phyloP scores from a whole-genome alignment of 2,113 vertebrate genomes.

The Pimephales promelas region DNA sequence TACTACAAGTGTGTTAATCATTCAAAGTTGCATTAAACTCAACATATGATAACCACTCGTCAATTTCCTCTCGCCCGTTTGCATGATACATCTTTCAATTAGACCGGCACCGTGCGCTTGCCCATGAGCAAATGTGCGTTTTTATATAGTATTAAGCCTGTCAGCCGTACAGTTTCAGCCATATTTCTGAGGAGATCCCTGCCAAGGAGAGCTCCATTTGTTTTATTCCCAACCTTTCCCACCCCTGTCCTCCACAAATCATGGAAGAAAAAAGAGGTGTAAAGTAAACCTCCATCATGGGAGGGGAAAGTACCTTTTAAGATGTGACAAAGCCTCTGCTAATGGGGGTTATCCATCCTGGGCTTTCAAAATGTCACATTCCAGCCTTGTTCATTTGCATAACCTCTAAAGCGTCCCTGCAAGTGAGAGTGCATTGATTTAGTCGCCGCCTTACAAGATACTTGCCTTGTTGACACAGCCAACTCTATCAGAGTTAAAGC shows the following conservation, averaged over 20 bases:
- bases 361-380: constrained; percentile 83
- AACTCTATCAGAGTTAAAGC: constrained; percentile 69
- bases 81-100: constrained; percentile 4
- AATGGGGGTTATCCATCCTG: constrained; percentile 79
- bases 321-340: constrained; percentile 75
- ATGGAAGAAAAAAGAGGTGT: constrained; percentile 56
- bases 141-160: constrained; percentile 55
- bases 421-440: constrained; percentile 73
- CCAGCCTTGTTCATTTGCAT: constrained; percentile 76
- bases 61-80: not conserved
- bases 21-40: not conserved
- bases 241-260: constrained; percentile 75
- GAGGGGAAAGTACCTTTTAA: constrained; percentile 77
- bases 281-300: constrained; percentile 68
- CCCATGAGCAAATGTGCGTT: constrained; percentile 34
- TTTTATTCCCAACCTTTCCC: constrained; percentile 71
- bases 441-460: constrained; percentile 67
- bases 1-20: not conserved
- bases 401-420: constrained; percentile 72
- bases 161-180: constrained; percentile 54
- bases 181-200: constrained; percentile 64
- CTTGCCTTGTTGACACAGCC: constrained; percentile 73
- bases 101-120: constrained; percentile 9
- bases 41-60: not conserved
- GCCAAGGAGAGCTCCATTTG: constrained; percentile 63